Conservation (phyloP, 2,113 vertebrate species). For the Cygnus atratus region DNA sequence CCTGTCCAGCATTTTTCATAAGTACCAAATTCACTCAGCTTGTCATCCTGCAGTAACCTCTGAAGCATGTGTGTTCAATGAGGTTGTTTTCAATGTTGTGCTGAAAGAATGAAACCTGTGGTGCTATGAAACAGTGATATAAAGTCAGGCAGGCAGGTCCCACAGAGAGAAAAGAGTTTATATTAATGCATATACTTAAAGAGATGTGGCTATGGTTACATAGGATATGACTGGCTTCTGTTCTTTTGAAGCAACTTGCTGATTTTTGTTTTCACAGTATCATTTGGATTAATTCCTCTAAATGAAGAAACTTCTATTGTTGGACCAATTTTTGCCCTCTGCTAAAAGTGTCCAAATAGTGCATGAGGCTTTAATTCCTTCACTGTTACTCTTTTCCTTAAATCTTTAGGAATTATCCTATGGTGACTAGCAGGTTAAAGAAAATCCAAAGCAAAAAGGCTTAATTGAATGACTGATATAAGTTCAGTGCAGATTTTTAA, state of each 20-base stretch:
- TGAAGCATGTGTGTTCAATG: background rate
- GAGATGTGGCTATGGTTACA: background rate
- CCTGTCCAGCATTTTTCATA: background rate
- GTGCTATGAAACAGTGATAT: background rate
- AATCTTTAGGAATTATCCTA: fast-evolving
- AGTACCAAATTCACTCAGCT: background rate
- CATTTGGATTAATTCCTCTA: background rate
- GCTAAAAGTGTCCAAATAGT: background rate
- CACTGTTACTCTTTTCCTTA: background rate
- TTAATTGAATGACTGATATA: background rate
- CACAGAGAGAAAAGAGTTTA: background rate
- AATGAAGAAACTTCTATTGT: background rate
- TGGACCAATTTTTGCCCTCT: background rate
- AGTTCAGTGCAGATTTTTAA: background rate
- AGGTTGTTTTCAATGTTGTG: background rate
- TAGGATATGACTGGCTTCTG: background rate
- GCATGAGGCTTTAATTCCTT: background rate
- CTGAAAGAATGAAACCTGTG: background rate
- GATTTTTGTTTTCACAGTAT: background rate
- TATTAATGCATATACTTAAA: background rate
- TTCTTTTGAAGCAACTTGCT: background rate
- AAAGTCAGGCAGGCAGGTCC: background rate
- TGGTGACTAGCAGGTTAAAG: background rate
- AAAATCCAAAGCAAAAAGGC: background rate
- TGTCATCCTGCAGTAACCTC: background rate